Evolutionary conservation across 2,797 vertebrate species (phyloP).

Genomic region (Cirrhinus mrigala): DNA sequence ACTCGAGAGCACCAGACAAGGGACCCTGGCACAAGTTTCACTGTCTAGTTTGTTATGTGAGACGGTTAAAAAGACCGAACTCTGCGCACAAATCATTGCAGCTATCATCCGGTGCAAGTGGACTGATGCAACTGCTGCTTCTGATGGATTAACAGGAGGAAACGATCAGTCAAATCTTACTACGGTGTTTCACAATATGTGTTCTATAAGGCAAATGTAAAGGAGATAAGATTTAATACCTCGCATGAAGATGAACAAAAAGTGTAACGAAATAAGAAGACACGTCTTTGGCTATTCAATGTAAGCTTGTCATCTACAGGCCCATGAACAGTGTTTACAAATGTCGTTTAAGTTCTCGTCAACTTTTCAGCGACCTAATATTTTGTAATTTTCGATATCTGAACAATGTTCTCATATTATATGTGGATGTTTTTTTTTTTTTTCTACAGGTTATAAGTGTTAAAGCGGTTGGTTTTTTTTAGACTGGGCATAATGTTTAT

Average conservation of each 20-base stretch:
- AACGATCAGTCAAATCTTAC: background rate
- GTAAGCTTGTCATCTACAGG: background rate
- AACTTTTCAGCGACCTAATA: background rate
- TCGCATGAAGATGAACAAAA: conserved; percentile 18
- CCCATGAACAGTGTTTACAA: background rate
- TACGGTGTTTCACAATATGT: conserved; percentile 4
- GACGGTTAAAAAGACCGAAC: conserved; percentile 12
- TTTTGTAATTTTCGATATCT: conserved; percentile 43
- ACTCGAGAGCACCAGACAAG: conserved; percentile 55
- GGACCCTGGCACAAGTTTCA: conserved; percentile 41
- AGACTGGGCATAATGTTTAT: background rate
- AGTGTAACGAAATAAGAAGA: background rate
- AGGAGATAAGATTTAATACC: background rate
- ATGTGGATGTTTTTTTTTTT: conserved; percentile 40
- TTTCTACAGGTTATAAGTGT: conserved; percentile 40
- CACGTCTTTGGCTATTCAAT: background rate
- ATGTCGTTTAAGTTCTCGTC: background rate
- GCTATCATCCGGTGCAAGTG: conserved; percentile 16
- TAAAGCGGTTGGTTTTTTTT: background rate
- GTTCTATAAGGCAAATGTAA: conserved; percentile 21
- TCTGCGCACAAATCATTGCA: conserved; percentile 24
- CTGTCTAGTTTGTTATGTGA: conserved; percentile 34
- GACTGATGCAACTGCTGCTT: conserved; percentile 22
- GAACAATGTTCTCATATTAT: conserved; percentile 18
- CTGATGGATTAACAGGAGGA: conserved; percentile 34